Base-by-base conservation (phyloP, 2,888 invertebrate species). In the Drosophila austrosaltans region DNA sequence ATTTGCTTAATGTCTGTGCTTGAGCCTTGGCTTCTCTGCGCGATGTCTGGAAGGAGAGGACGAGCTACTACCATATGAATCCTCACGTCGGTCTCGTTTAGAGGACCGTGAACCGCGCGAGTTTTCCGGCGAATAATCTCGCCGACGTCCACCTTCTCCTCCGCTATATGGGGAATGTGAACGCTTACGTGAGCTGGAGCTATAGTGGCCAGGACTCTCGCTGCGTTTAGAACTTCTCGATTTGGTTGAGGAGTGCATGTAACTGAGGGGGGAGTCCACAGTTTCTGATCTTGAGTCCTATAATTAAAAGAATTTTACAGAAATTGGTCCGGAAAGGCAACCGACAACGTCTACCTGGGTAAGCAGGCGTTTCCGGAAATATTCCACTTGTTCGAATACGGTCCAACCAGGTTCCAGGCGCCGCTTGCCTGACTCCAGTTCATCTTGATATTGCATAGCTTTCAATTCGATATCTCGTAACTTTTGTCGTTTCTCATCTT, bases 381-480 rank as follows among this genome's bases (percentile, higher is more conserved):
- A 96, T 90, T 97, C 96, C 36, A 98, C 96, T 93, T 98, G 98
- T 90, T 97, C 96, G 56, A 94, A 92, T 75, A 97, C 93, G 7
- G 95, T 94, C 94, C 97, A 96, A 5, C 95, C 96, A 59, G 95
- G 92, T 83, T 96, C 96, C 25, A 96, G 91, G 40, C 94, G 94
- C 69, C 96, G 94, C 84, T 95, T 94, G 0, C 98, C 98, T 2
- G 96, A 95, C 93, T 99, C 99, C 82, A 99, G 92, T 92, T 98
- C 98, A 93, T 99, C 99, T 92, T 98, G 98, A 93, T 98, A 99
- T 91, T 97, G 97, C 93, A 99, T 94, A 63, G 97, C 97, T 93
- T 98, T 97, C 79, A 98, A 95, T 93, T 99, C 99, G 86, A 99
- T 97, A 92, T 99, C 98, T 28, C 99, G 94, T 68, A 97, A 92